Evolutionary conservation across 2,888 invertebrate genomes (phyloP).

Genomic region (Hartigia nigra): DNA sequence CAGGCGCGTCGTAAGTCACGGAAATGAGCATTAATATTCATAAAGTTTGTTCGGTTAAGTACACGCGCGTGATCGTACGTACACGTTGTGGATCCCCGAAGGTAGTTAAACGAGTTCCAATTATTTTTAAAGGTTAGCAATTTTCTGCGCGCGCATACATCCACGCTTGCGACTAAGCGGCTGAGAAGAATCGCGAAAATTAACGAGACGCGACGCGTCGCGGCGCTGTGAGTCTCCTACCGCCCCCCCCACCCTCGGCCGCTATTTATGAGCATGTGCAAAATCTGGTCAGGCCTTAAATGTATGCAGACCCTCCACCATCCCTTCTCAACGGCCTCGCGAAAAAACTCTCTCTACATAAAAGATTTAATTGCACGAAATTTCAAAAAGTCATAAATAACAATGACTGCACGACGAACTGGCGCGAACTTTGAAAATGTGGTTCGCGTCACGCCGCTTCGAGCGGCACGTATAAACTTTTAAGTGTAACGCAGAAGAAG

Average conservation of each 20-base stretch:
- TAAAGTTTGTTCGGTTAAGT: conserved; percentile 34
- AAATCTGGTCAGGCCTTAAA: background rate
- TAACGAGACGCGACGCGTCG: background rate
- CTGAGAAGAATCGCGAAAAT: background rate
- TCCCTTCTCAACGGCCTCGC: background rate
- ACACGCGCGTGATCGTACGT: conserved; percentile 12
- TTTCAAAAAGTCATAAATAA: background rate
- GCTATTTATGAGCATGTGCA: background rate
- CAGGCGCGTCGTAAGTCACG: conserved; percentile 38
- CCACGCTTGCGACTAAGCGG: background rate
- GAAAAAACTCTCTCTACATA: background rate
- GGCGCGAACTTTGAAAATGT: too few relatives aligned
- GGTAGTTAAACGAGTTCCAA: conserved; percentile 14
- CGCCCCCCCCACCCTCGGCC: too few relatives aligned
- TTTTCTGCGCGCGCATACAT: background rate
- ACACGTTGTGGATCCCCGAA: background rate
- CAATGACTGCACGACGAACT: background rate
- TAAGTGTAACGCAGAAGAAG: conserved; percentile 2
- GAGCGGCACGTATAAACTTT: background rate
- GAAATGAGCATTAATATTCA: conserved; percentile 47
- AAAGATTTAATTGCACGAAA: background rate
- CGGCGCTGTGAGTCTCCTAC: background rate
- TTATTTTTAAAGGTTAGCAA: conserved; percentile 12
- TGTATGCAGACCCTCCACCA: background rate
- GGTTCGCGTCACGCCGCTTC: too few relatives aligned